phyloP scores from a whole-genome alignment of 1,140 invertebrate species.

The Centruroides sculpturatus region DNA sequence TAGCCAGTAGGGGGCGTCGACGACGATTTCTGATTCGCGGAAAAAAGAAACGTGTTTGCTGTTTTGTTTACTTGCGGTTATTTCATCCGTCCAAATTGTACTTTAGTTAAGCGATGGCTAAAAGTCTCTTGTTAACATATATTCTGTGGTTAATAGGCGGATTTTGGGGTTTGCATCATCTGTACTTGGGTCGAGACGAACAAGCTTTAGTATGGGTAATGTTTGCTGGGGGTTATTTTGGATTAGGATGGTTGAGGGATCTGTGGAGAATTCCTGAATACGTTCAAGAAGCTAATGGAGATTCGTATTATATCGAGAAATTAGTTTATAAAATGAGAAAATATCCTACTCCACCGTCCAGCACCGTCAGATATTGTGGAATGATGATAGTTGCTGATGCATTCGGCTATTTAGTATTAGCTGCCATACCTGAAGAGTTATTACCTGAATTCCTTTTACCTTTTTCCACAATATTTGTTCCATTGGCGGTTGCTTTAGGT shows the following conservation, averaged over 20 bases:
- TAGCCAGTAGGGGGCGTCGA: too few relatives aligned
- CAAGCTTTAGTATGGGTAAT: slow-evolving; percentile 80
- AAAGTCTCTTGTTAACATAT: slow-evolving; percentile 58
- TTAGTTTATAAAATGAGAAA: slow-evolving; percentile 44
- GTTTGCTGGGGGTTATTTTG: slow-evolving; percentile 69
- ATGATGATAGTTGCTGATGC: slow-evolving; percentile 60
- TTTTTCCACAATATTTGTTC: not conserved
- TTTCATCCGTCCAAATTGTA: too few relatives aligned
- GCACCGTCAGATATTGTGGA: slow-evolving; percentile 55
- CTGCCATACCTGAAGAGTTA: slow-evolving; percentile 52
- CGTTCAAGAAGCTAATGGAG: slow-evolving; percentile 70
- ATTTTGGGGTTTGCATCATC: slow-evolving; percentile 72
- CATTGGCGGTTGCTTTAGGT: slow-evolving; percentile 12
- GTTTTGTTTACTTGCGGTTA: too few relatives aligned
- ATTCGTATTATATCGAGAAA: slow-evolving; percentile 48
- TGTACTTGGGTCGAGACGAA: slow-evolving; percentile 73
- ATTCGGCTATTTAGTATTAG: slow-evolving; percentile 55
- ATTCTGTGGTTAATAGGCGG: slow-evolving; percentile 75
- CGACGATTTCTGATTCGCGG: too few relatives aligned
- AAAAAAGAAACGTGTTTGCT: too few relatives aligned
- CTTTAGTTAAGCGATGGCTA: slow-evolving; percentile 21
- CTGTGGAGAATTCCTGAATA: slow-evolving; percentile 71
- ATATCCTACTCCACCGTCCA: slow-evolving; percentile 60
- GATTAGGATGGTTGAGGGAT: slow-evolving; percentile 72
- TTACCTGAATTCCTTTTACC: slow-evolving; percentile 2